These are phyloP conservation scores for Pachypanchax playfairii DNA, from an alignment of 2,113 vertebrate species.

Conservation along the genomic window DNA sequence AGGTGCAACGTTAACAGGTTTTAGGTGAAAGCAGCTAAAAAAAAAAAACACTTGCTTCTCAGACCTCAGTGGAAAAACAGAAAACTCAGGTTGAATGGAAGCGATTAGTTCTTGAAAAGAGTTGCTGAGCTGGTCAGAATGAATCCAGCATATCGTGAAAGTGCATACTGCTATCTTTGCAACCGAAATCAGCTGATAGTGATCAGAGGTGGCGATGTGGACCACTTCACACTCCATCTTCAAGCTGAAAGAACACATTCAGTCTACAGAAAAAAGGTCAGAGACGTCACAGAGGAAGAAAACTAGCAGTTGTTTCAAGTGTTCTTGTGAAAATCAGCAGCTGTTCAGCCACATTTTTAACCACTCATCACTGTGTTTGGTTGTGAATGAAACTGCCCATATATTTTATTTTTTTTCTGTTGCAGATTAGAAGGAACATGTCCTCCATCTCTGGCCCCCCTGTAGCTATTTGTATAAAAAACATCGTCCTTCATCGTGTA, in stretches of 20 bases:
- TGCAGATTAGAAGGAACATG: background rate
- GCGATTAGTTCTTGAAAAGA: too few relatives aligned
- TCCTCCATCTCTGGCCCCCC: constrained; percentile 3
- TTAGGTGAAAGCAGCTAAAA: background rate
- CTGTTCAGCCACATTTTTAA: too few relatives aligned
- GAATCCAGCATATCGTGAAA: background rate
- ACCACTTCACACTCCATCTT: background rate
- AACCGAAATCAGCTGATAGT: background rate
- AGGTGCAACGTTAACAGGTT: background rate
- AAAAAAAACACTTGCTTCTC: too few relatives aligned
- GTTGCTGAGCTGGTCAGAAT: too few relatives aligned
- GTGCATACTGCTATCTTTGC: background rate
- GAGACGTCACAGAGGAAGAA: too few relatives aligned
- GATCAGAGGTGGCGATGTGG: background rate
- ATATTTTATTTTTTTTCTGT: background rate
- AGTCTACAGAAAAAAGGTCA: too few relatives aligned
- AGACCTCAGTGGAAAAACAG: too few relatives aligned
- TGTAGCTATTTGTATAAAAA: background rate
- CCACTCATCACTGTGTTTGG: too few relatives aligned
- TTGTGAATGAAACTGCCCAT: too few relatives aligned
- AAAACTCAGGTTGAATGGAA: too few relatives aligned
- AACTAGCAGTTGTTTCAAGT: too few relatives aligned
- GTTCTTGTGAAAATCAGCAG: too few relatives aligned
- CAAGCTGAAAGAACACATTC: background rate
- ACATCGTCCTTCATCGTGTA: background rate